phyloP scores from a whole-genome alignment of 2,797 vertebrate species.

The Champsocephalus esox region DNA sequence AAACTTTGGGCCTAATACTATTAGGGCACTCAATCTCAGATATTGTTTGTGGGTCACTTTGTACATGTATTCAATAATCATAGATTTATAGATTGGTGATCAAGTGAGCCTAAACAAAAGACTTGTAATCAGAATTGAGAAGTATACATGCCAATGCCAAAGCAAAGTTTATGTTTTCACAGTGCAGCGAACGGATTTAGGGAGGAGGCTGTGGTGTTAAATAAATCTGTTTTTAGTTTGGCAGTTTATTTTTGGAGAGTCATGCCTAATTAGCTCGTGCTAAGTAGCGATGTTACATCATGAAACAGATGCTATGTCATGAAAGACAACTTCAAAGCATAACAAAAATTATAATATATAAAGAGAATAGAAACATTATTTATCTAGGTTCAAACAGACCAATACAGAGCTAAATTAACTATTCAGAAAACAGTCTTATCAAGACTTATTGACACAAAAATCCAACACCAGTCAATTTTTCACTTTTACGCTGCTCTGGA shows the following conservation, averaged over 20 bases:
- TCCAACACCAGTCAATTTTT: too few relatives aligned
- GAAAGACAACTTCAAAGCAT: slow-evolving; percentile 15
- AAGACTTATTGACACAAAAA: background rate
- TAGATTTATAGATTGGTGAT: too few relatives aligned
- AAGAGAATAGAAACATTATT: slow-evolving; percentile 10
- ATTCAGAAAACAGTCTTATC: background rate
- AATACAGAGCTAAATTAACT: background rate
- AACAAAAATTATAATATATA: background rate
- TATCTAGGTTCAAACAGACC: background rate
- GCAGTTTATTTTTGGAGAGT: slow-evolving; percentile 5
- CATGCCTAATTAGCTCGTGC: background rate
- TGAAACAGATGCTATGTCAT: slow-evolving; percentile 6
- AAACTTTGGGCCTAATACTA: too few relatives aligned
- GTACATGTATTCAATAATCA: too few relatives aligned
- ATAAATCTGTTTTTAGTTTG: background rate
- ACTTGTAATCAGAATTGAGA: too few relatives aligned
- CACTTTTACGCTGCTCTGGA: too few relatives aligned
- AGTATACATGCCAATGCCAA: background rate
- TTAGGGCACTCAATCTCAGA: too few relatives aligned
- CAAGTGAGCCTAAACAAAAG: too few relatives aligned
- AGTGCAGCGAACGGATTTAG: background rate
- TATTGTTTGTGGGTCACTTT: too few relatives aligned
- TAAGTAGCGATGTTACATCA: slow-evolving; percentile 21
- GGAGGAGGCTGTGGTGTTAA: background rate
- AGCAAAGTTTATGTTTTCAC: background rate